A percentile compares a stretch with the other conserved stretches of the same genome.
These are phyloP conservation scores for Hyperoplus lanceolatus DNA, from an alignment of 2,797 vertebrate species.

Conservation along the genomic window DNA sequence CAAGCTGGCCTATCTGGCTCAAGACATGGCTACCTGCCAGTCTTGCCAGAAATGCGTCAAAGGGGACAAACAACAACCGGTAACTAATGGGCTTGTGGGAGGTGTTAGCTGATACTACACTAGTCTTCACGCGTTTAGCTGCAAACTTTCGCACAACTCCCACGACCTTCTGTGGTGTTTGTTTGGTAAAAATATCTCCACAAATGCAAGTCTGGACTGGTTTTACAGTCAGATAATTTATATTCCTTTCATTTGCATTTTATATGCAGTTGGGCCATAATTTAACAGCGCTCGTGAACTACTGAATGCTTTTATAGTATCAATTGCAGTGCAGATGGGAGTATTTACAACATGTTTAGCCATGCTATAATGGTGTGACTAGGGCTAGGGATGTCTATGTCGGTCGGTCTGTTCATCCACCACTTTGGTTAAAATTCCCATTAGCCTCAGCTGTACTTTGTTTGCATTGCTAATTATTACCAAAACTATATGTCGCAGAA, in stretches of 20 bases:
- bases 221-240: background rate
- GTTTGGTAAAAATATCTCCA: conserved; percentile 27
- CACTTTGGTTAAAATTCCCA: background rate
- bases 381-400: background rate
- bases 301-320: background rate
- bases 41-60: conserved; percentile 68
- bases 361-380: background rate
- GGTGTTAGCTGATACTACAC: background rate
- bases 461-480: background rate
- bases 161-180: conserved; percentile 27
- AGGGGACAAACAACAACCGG: conserved; percentile 61
- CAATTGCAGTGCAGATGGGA: background rate
- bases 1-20: conserved; percentile 69
- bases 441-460: background rate
- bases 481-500: background rate
- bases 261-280: background rate
- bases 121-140: conserved; percentile 29
- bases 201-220: background rate
- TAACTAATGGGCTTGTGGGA: conserved; percentile 62
- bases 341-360: conserved; percentile 6
- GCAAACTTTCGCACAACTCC: conserved; percentile 45
- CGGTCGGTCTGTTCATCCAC: background rate
- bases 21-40: conserved; percentile 72
- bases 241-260: conserved; percentile 22
- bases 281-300: background rate